phyloP scores from a whole-genome alignment of 1,140 invertebrate genomes.

The Lineus longissimus region DNA sequence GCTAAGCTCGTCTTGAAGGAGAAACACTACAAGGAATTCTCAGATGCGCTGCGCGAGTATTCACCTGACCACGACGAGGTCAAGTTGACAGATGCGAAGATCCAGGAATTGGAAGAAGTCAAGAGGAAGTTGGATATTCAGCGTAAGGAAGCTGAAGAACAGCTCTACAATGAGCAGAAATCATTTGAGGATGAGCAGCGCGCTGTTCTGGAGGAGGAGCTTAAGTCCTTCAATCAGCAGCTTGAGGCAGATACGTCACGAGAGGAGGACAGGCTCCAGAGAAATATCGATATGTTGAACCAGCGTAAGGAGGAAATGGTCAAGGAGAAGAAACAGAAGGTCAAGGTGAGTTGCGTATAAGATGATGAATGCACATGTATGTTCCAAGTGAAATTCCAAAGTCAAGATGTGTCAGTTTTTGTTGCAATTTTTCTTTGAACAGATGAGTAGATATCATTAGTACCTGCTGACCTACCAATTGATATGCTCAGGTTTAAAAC shows the following conservation, averaged over 20 bases:
- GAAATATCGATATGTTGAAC: slow-evolving; percentile 36
- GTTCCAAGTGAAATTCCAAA: no score
- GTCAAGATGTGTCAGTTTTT: no score
- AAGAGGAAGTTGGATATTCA: slow-evolving; percentile 35
- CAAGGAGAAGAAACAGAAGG: slow-evolving; percentile 36
- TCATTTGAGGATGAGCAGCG: slow-evolving; percentile 41
- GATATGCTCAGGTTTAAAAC: no score
- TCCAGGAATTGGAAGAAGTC: slow-evolving; percentile 35
- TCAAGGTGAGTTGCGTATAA: slow-evolving; percentile 29
- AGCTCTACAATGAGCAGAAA: slow-evolving; percentile 37
- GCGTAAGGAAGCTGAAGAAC: slow-evolving; percentile 30
- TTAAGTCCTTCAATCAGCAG: slow-evolving; percentile 34
- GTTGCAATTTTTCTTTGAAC: no score
- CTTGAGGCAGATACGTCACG: slow-evolving; percentile 39
- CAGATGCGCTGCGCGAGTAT: slow-evolving; percentile 41
- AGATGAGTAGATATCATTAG: no score
- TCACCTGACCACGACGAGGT: slow-evolving; percentile 33
- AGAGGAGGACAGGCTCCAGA: slow-evolving; percentile 40
- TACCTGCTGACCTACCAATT: no score
- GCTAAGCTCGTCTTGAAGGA: slow-evolving; percentile 47
- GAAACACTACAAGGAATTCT: slow-evolving; percentile 50
- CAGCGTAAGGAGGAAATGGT: slow-evolving; percentile 46
- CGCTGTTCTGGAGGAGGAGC: slow-evolving; percentile 33
- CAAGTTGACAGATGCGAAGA: slow-evolving; percentile 26
- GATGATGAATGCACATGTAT: background rate